These are phyloP conservation scores for Sylvicapra grimmia DNA, from an alignment of 2,113 vertebrate species.

Conservation along the genomic window DNA sequence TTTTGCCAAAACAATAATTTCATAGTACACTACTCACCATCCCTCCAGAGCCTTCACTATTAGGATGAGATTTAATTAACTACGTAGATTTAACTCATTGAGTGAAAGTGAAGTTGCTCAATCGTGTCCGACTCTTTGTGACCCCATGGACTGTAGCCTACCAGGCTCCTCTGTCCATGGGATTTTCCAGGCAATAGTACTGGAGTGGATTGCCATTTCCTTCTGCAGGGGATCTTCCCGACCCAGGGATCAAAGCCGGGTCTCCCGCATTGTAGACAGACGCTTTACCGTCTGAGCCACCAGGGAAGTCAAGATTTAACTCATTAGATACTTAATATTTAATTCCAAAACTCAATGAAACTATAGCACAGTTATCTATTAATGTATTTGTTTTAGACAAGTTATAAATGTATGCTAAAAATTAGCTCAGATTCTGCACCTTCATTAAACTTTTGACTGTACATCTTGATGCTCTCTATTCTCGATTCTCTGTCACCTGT, in stretches of 20 bases:
- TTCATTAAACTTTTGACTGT: background rate
- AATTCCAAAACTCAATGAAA: background rate
- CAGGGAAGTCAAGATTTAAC: background rate
- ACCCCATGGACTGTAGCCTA: too few relatives aligned
- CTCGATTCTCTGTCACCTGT: background rate
- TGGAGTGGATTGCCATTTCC: too few relatives aligned
- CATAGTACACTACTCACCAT: background rate
- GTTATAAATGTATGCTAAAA: background rate
- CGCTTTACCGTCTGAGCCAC: too few relatives aligned
- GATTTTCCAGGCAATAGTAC: too few relatives aligned
- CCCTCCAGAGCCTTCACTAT: background rate
- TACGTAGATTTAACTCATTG: background rate
- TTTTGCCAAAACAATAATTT: background rate
- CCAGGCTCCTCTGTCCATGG: too few relatives aligned
- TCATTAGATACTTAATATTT: background rate
- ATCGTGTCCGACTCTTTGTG: rapidly evolving
- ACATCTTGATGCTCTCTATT: background rate
- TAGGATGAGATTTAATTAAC: background rate
- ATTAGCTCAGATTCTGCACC: background rate
- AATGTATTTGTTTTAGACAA: background rate
- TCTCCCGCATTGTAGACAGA: too few relatives aligned
- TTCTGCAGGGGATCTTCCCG: too few relatives aligned
- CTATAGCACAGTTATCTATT: background rate
- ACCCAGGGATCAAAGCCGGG: rapidly evolving
- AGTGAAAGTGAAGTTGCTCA: too few relatives aligned